These are phyloP conservation scores for Alectoris magna DNA, from an alignment of 2,797 vertebrate species.

Conservation along the genomic window DNA sequence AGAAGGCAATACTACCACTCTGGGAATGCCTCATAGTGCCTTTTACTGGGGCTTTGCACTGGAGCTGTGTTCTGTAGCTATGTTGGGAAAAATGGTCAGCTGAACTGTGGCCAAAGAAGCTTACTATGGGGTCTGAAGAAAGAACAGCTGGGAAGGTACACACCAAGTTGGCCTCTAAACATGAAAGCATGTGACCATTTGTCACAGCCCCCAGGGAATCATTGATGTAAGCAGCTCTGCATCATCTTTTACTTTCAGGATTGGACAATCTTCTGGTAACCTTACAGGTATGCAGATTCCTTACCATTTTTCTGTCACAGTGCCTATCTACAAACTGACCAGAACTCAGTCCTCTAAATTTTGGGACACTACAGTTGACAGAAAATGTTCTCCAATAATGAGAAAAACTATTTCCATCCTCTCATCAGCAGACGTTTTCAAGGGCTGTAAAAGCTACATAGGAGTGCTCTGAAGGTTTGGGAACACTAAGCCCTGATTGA, in stretches of 20 bases:
- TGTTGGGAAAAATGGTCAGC: not conserved
- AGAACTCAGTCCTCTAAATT: not conserved
- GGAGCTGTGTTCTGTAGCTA: not conserved
- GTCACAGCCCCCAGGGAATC: not conserved
- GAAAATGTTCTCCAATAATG: not conserved
- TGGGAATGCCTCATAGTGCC: rapidly evolving
- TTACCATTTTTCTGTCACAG: not conserved
- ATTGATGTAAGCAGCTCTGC: not conserved
- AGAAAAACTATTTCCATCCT: not conserved
- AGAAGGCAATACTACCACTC: not conserved
- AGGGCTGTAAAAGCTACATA: conserved; percentile 5
- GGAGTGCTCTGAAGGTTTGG: not conserved
- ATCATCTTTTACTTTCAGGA: not conserved
- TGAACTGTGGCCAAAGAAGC: not conserved
- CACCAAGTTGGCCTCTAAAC: not conserved
- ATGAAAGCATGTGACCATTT: not conserved
- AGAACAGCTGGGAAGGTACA: not conserved
- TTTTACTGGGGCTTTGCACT: rapidly evolving
- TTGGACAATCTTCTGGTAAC: not conserved
- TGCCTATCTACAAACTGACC: not conserved
- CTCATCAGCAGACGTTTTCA: conserved; percentile 12
- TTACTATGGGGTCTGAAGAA: not conserved
- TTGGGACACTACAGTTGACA: not conserved
- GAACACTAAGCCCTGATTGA: not conserved
- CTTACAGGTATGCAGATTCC: rapidly evolving